Conservation (phyloP, 2,113 vertebrate species). For the Gulo gulo region DNA sequence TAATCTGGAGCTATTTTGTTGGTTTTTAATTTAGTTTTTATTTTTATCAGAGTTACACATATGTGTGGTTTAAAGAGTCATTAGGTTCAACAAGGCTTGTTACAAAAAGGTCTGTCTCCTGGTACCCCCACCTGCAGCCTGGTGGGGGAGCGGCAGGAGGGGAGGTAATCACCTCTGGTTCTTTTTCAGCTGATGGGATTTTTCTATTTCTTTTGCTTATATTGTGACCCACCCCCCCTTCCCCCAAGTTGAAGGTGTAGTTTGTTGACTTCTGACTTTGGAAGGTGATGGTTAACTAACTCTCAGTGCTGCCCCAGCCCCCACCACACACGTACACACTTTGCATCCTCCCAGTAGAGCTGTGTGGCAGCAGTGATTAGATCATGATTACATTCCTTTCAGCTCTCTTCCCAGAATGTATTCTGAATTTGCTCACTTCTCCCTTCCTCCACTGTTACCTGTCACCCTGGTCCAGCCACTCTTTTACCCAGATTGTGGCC, state of each 20-base stretch:
- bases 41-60: background rate
- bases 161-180: background rate
- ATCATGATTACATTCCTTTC: background rate
- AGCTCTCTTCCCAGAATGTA: background rate
- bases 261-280: background rate
- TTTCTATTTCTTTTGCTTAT: background rate
- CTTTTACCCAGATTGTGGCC: background rate
- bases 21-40: background rate
- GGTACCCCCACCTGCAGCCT: background rate
- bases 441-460: background rate
- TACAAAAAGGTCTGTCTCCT: background rate
- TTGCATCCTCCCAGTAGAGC: background rate
- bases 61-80: background rate
- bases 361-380: background rate
- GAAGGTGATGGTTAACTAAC: background rate
- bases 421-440: background rate
- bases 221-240: fast-evolving
- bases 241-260: background rate
- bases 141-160: too few species aligned
- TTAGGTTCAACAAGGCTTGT: background rate
- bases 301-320: background rate
- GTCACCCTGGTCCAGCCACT: background rate
- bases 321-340: background rate
- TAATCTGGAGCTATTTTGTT: background rate
- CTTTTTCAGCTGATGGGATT: background rate